These are phyloP conservation scores for Melanotaenia trifasciata DNA, from an alignment of 2,797 vertebrate genomes.

Conservation along the genomic window DNA sequence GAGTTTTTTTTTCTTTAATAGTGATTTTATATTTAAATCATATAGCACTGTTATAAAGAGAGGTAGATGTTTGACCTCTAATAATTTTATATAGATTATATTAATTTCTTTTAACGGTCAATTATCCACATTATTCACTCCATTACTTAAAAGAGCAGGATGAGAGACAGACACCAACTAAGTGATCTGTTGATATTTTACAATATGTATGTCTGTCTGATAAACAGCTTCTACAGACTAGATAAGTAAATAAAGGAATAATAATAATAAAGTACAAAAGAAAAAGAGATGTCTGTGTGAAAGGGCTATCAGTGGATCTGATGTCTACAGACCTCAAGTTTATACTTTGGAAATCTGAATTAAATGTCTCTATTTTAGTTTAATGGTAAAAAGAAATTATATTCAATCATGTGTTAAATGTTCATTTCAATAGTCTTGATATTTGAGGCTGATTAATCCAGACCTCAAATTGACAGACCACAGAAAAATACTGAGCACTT, in stretches of 20 bases:
- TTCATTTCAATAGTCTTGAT: not conserved
- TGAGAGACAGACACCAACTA: slow-evolving; percentile 14
- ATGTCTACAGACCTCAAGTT: not conserved
- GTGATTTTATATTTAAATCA: slow-evolving; percentile 20
- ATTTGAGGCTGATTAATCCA: not conserved
- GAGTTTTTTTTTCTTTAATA: slow-evolving; percentile 13
- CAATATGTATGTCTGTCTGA: not conserved
- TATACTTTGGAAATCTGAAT: not conserved
- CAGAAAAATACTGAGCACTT: not conserved
- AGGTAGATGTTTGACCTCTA: slow-evolving; percentile 19
- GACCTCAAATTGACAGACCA: not conserved
- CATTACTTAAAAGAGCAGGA: not conserved
- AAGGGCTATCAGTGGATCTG: not conserved
- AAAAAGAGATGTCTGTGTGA: too few species aligned
- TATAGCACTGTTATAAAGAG: slow-evolving; percentile 34
- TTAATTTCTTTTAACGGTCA: slow-evolving; percentile 20
- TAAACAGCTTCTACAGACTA: slow-evolving; percentile 12
- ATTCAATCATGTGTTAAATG: not conserved
- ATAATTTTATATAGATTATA: slow-evolving; percentile 37
- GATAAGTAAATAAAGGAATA: slow-evolving; percentile 2
- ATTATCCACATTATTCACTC: slow-evolving; percentile 9
- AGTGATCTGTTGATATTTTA: slow-evolving; percentile 14
- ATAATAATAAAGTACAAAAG: too few species aligned
- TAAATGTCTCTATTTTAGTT: not conserved
- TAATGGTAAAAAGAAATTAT: not conserved